Evolutionary conservation across 1,140 invertebrate genomes (phyloP).

Genomic region (Caenorhabditis inopinata): DNA sequence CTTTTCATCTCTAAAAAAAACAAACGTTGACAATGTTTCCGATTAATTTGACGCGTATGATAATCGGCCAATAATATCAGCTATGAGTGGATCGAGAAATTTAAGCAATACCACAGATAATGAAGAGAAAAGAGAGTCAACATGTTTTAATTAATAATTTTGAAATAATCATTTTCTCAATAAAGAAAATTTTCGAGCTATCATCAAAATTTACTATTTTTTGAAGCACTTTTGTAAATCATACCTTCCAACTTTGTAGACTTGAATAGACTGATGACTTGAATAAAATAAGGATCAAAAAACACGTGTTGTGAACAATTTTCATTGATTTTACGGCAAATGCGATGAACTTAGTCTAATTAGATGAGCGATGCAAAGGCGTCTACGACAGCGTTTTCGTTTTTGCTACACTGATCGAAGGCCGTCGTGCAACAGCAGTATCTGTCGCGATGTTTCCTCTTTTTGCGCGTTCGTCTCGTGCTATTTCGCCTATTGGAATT

Average conservation of each 20-base stretch:
- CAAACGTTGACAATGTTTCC: too few species aligned
- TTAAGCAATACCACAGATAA: too few species aligned
- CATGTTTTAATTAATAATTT: too few species aligned
- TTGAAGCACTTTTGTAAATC: not conserved
- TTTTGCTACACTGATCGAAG: constrained; percentile 24
- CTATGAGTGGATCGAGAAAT: too few species aligned
- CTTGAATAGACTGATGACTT: not conserved
- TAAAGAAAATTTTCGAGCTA: not conserved
- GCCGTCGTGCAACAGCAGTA: not conserved
- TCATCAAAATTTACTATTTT: not conserved
- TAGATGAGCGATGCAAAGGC: not conserved
- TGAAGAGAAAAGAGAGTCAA: too few species aligned
- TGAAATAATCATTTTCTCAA: too few species aligned
- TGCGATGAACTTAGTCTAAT: not conserved
- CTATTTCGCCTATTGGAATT: not conserved
- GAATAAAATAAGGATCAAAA: not conserved
- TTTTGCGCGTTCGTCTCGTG: not conserved
- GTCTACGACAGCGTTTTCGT: not conserved
- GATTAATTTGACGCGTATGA: too few species aligned
- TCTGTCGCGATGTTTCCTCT: not conserved
- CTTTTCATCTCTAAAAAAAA: too few species aligned
- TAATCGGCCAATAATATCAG: too few species aligned
- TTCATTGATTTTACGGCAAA: not conserved
- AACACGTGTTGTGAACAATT: not conserved
- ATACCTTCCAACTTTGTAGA: constrained; percentile 1